Base-by-base conservation (phyloP, 64 coral and sea anemone species). In the Stichodactyla helianthus region DNA sequence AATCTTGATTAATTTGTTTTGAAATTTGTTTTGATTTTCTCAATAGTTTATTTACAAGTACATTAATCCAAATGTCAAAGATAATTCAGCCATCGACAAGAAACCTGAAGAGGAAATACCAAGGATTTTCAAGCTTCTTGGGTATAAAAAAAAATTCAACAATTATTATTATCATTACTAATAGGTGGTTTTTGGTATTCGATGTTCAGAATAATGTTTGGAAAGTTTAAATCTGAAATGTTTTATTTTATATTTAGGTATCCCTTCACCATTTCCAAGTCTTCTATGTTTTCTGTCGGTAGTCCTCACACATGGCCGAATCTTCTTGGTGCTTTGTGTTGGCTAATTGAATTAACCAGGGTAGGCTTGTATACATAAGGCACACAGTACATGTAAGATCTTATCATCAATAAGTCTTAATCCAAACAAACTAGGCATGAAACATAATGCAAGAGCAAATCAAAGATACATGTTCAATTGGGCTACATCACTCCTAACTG, bases 281-380 rank as follows among this genome's bases (percentile, higher is more conserved):
- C 87, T 56, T 95, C 93, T 0, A 82, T 99, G 86, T 90, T 89
- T 59, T 95, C 93, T 71, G 97, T 99, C 82, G 97, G 93, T 13
- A 95, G 93, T 67, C 97, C 97, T 52, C 97, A 99, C 83, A 92
- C 97, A 27, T 99, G 97, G 97, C 97, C 97, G 5, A 99, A 86
- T 27, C 79, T 99, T 8, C 93, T 99, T 20, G 97, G 93, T 56
- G 97, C 97, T 53, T 79, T 99, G 14, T 94, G 93, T 65, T 99
- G 93, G 93, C 90, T 99, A 12, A 95, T 99, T 87, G 91, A 99
- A 71, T 90, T 99, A 10, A 94, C 94, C 15, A 90, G 78, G 93
- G 97, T 98, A 77, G 16, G 68, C n/a, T 11, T 58, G 55, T 1
- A 4, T 11, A 58, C 9, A 58, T 1, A 58, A 58, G 14, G 55